phyloP scores from a whole-genome alignment of 2,888 invertebrate species.

The Bugula neritina region DNA sequence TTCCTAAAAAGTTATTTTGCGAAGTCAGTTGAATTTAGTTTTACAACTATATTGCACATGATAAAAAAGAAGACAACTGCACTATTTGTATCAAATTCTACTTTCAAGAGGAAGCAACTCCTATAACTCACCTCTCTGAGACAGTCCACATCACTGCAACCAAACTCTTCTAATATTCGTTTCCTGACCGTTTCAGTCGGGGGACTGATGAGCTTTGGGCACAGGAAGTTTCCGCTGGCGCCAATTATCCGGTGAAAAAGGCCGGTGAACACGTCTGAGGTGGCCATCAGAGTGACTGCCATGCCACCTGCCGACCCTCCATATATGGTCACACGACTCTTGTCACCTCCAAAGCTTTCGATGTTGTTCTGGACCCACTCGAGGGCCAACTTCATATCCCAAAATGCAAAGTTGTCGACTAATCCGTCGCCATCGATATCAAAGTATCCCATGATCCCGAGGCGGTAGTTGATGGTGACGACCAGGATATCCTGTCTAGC shows the following conservation, averaged over 20 bases:
- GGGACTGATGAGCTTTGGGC: background rate
- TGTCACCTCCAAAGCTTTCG: slow-evolving; percentile 35
- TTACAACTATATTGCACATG: no score
- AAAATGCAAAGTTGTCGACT: slow-evolving; percentile 38
- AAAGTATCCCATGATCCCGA: slow-evolving; percentile 38
- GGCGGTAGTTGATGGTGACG: slow-evolving; percentile 36
- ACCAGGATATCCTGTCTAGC: slow-evolving; percentile 33
- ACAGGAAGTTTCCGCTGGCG: background rate
- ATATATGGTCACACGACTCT: slow-evolving; percentile 34
- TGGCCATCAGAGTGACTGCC: slow-evolving; percentile 33
- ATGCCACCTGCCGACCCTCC: slow-evolving; percentile 39
- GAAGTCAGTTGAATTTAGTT: no score
- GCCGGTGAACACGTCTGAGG: slow-evolving; percentile 31
- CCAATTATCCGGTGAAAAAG: slow-evolving; percentile 20
- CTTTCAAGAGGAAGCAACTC: no score
- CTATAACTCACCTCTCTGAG: slow-evolving; percentile 5
- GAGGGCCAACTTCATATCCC: slow-evolving; percentile 37
- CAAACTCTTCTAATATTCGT: background rate
- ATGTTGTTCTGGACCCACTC: slow-evolving; percentile 38
- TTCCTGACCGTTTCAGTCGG: background rate
- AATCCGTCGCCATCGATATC: slow-evolving; percentile 33
- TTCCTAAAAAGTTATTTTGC: no score
- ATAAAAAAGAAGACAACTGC: no score
- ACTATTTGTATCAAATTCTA: no score
- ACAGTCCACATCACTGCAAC: background rate